These are phyloP conservation scores for Tachuris rubrigastra DNA, from an alignment of 2,113 vertebrate genomes.

Conservation along the genomic window DNA sequence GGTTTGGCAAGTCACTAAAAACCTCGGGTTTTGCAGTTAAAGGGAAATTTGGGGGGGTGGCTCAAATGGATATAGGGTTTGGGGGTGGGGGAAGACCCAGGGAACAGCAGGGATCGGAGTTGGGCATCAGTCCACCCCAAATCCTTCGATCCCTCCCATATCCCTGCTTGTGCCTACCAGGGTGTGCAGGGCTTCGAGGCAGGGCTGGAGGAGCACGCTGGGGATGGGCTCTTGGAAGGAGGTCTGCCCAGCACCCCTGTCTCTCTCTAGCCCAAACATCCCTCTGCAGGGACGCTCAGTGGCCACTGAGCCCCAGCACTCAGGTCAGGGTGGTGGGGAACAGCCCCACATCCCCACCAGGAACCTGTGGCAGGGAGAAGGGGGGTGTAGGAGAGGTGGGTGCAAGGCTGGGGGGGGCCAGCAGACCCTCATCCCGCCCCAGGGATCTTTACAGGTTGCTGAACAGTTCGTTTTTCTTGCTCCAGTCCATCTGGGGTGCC, in stretches of 20 bases:
- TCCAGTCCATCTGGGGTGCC: constrained; percentile 98
- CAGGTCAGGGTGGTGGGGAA: background rate
- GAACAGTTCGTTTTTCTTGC: constrained; percentile 98
- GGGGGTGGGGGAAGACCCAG: background rate
- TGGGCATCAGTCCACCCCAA: background rate
- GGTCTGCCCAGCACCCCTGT: background rate
- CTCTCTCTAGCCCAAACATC: background rate
- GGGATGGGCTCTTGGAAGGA: background rate
- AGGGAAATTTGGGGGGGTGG: background rate
- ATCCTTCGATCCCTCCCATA: background rate
- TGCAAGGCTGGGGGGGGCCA: rapidly evolving
- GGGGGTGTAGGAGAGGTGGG: background rate
- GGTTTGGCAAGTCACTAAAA: background rate
- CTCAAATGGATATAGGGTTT: background rate
- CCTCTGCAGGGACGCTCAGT: background rate
- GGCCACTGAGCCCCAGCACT: background rate
- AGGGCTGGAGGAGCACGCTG: background rate
- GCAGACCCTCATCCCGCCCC: background rate
- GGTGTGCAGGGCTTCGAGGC: background rate
- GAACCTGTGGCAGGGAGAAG: background rate
- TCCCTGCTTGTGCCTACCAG: background rate
- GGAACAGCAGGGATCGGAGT: background rate
- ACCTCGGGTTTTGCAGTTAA: background rate
- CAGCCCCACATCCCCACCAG: background rate
- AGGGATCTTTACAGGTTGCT: constrained; percentile 85